Percentiles rank a stretch among this genome's conserved stretches.
These are phyloP conservation scores for Lasaia peninsularis DNA, from an alignment of 1,140 invertebrate genomes.

Conservation along the genomic window DNA sequence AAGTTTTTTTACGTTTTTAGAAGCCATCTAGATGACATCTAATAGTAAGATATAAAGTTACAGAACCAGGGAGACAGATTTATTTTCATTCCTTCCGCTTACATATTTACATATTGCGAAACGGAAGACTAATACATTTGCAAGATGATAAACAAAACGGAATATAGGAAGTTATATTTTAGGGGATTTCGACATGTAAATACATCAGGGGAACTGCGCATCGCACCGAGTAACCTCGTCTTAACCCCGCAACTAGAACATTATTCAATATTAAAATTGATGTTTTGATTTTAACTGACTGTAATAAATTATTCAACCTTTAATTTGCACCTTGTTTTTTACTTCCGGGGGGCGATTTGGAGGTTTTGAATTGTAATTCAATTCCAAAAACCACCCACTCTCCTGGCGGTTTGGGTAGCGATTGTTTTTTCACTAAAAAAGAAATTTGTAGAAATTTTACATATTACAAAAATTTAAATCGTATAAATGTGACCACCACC, in stretches of 20 bases:
- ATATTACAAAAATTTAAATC: too few relatives aligned
- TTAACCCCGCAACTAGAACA: conserved; percentile 32
- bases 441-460: too few relatives aligned
- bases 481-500: too few relatives aligned
- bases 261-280: conserved; percentile 41
- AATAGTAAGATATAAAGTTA: conserved; percentile 7
- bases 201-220: conserved; percentile 29
- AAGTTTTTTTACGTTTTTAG: too few relatives aligned
- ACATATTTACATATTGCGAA: conserved; percentile 61
- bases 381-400: too few relatives aligned
- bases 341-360: too few relatives aligned
- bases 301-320: neutral
- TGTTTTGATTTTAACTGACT: conserved; percentile 11
- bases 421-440: too few relatives aligned
- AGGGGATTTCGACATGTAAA: conserved; percentile 41
- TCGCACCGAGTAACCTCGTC: conserved; percentile 40
- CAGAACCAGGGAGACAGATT: conserved; percentile 46
- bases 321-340: neutral
- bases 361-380: too few relatives aligned
- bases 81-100: conserved; percentile 61
- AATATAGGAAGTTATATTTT: conserved; percentile 58
- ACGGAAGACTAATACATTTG: conserved; percentile 59
- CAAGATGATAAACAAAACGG: conserved; percentile 60
- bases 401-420: too few relatives aligned
- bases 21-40: too few relatives aligned